These are phyloP conservation scores for Rhopalosiphum nymphaeae DNA, from an alignment of 2,888 invertebrate genomes.

Conservation along the genomic window DNA sequence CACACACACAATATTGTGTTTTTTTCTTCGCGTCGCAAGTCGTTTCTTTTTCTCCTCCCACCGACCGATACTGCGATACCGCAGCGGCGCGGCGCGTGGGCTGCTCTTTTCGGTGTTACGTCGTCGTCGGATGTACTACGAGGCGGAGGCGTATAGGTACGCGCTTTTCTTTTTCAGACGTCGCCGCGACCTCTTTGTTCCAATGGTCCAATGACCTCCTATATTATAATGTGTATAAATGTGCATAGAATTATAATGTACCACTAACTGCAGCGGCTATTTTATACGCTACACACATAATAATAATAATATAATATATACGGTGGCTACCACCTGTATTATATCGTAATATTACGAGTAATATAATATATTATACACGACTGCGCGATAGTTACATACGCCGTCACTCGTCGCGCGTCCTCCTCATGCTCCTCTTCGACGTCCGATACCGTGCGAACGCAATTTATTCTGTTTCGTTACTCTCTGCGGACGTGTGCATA, in stretches of 20 bases:
- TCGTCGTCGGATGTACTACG: not conserved
- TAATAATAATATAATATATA: not conserved
- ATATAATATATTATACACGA: not conserved
- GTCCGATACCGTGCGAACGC: not conserved
- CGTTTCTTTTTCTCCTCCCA: slow-evolving; percentile 12
- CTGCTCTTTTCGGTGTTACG: slow-evolving; percentile 10
- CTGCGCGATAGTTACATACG: not conserved
- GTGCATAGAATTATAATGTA: not conserved
- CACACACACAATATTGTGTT: not conserved
- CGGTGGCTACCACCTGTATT: not conserved
- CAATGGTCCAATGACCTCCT: slow-evolving; percentile 64
- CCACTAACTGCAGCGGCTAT: not conserved
- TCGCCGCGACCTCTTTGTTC: slow-evolving; percentile 51
- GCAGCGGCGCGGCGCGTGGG: not conserved
- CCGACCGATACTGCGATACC: not conserved
- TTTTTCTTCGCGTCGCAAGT: not conserved
- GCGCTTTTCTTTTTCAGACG: not conserved
- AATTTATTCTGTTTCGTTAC: not conserved
- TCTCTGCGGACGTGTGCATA: not conserved
- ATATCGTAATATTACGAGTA: not conserved
- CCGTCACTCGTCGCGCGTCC: not conserved
- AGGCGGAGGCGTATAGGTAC: not conserved
- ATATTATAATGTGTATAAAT: not conserved
- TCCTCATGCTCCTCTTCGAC: not conserved
- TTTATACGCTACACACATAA: not conserved